These are phyloP conservation scores for Heloderma charlesbogerti DNA, from an alignment of 2,113 vertebrate species.

Conservation along the genomic window DNA sequence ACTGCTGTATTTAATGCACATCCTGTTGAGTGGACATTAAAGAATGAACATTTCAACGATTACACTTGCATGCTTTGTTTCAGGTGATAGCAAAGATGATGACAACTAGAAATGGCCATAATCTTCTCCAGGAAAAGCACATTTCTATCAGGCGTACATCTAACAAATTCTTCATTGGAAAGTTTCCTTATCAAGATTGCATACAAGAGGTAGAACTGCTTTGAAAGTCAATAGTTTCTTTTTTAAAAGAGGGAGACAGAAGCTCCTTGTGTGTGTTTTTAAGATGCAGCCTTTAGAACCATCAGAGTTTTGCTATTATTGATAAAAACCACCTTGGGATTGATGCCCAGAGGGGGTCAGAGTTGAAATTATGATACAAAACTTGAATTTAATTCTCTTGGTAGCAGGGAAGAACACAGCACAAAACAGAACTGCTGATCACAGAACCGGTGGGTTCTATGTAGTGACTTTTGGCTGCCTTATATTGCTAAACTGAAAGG, in stretches of 20 bases:
- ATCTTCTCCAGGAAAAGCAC: constrained; percentile 67
- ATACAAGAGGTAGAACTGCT: constrained; percentile 68
- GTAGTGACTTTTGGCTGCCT: constrained; percentile 23
- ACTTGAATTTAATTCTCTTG: constrained; percentile 69
- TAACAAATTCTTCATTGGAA: constrained; percentile 64
- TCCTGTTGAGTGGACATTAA: neutral
- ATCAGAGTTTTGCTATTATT: constrained; percentile 76
- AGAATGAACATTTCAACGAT: constrained; percentile 47
- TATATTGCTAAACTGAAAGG: constrained; percentile 44
- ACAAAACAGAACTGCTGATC: neutral
- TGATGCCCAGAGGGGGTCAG: constrained; percentile 70
- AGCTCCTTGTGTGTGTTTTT: constrained; percentile 44
- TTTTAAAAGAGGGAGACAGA: neutral
- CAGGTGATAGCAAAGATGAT: constrained; percentile 59
- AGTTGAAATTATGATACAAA: constrained; percentile 73
- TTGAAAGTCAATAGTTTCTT: constrained; percentile 78
- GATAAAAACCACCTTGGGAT: constrained; percentile 68
- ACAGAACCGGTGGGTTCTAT: constrained; percentile 1
- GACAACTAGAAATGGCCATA: constrained; percentile 54
- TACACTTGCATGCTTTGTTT: constrained; percentile 64
- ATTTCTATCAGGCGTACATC: constrained; percentile 57
- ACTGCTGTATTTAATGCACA: constrained; percentile 19
- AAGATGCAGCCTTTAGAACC: constrained; percentile 74
- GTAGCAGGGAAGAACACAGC: constrained; percentile 44
- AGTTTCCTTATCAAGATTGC: constrained; percentile 72